Base-by-base conservation (phyloP, 1,140 invertebrate genomes). In the Procambarus clarkii region DNA sequence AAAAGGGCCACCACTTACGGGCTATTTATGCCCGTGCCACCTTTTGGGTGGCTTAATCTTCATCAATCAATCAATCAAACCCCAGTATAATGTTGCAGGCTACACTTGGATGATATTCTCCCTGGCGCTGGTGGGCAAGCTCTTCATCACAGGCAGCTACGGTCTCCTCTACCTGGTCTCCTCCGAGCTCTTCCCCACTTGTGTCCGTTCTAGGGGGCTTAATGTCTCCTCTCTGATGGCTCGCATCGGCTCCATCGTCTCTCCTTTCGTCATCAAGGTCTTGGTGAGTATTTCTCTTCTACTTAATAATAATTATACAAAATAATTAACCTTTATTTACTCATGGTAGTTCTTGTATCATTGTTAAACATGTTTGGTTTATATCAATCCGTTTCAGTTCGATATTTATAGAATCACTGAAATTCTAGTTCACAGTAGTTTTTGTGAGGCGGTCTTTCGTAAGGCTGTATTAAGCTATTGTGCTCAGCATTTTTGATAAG, bases 211-310 rank as follows among this genome's bases (percentile, higher is more conserved):
- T 4, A 78, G 94, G 18, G 94, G 94, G 77, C 94, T 94, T 93
- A 93, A 93, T 13, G 86, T 94, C 74, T 93, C 93, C 24, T 94
- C 93, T 34, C 93, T 94, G 87, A 93, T 94, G n/a, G 93, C 93
- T 46, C 92, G 94, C 13, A 21, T 93, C 3, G 94, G 93, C 13
- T 92, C 93, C 18, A 93, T 94, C 45, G 85, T 93, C 46, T 92
- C 94, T n/a, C 94, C 94, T 9, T 95, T 95, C 92, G 94, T 95
- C 45, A 94, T 95, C 48, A 93, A 94, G 64, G 92, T 95, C 93
- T 94, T 95, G 92, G 93, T 91, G 34, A 83, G 92, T 48, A 15
- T 74, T 18, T 5, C 24, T 46, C 0, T 71, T 69, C 18, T 11
- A 8, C 15, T 24, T 64, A 5, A 24, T 50, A n/a, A 34, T 34